Evolutionary conservation across 2,113 vertebrate species (phyloP).

Genomic region (Campylorhamphus procurvoides): DNA sequence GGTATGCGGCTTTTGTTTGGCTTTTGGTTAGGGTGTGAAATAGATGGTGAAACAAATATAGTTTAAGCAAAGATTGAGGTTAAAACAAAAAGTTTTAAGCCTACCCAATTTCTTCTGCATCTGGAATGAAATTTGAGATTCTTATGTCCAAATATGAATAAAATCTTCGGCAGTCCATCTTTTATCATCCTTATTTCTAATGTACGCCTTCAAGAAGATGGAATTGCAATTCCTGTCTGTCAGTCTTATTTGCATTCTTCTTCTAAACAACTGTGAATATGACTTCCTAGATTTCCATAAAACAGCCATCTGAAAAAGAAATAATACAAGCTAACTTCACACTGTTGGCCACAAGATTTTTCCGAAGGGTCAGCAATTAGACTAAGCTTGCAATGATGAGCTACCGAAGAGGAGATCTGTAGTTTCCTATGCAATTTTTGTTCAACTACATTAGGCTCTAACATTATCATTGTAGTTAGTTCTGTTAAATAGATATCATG

Average conservation of each 20-base stretch:
- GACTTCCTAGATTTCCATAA: background rate
- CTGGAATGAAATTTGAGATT: background rate
- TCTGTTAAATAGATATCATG: background rate
- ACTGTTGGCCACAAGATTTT: background rate
- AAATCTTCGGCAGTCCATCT: background rate
- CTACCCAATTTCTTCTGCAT: background rate
- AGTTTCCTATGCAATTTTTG: background rate
- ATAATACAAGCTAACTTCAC: background rate
- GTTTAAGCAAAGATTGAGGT: background rate
- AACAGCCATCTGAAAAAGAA: background rate
- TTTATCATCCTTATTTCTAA: background rate
- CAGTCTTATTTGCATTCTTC: background rate
- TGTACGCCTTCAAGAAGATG: background rate
- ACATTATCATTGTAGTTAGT: background rate
- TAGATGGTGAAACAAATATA: background rate
- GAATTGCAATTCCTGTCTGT: background rate
- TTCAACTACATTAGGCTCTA: background rate
- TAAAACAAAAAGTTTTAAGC: background rate
- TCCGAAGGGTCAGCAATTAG: background rate
- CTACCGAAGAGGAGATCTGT: background rate
- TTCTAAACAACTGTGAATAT: background rate
- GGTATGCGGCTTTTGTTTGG: fast-evolving
- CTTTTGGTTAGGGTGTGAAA: background rate
- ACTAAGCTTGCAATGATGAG: background rate
- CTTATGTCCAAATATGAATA: background rate